phyloP scores from a whole-genome alignment of 2,797 vertebrate species.

The Liasis olivaceus region DNA sequence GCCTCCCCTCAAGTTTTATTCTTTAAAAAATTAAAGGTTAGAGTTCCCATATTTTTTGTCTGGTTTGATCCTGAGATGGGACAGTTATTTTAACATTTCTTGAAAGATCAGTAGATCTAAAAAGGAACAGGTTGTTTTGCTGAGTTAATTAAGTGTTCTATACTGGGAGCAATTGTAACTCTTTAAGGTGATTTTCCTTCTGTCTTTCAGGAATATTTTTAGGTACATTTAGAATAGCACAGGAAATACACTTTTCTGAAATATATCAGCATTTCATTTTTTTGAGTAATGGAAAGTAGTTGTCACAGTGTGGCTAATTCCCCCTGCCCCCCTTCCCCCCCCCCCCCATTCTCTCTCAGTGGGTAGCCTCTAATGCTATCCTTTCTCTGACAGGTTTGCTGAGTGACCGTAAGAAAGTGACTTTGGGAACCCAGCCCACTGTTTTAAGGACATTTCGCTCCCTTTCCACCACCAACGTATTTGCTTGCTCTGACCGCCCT shows the following conservation, averaged over 20 bases:
- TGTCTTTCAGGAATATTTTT: neutral
- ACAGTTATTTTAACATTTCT: neutral
- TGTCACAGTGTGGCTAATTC: neutral
- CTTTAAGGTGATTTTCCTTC: neutral
- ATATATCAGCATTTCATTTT: neutral
- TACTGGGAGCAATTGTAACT: no score
- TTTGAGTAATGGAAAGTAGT: neutral
- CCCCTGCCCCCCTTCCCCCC: neutral
- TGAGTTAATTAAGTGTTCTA: neutral
- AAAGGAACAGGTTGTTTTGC: neutral
- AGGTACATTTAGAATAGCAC: neutral
- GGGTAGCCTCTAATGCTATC: fast-evolving
- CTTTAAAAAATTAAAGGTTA: neutral
- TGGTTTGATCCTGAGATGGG: neutral
- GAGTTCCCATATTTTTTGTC: no score
- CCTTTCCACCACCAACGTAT: slow-evolving; percentile 96
- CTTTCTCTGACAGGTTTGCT: slow-evolving; percentile 79
- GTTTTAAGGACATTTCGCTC: slow-evolving; percentile 96
- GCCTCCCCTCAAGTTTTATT: neutral
- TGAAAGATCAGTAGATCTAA: neutral
- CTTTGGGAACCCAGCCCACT: slow-evolving; percentile 95
- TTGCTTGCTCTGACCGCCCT: slow-evolving; percentile 97
- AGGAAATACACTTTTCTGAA: neutral
- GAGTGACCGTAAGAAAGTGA: slow-evolving; percentile 97
- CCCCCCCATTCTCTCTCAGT: neutral